Percentiles rank a stretch among this genome's conserved stretches.
phyloP scores from a whole-genome alignment of 2,113 vertebrate genomes.

The Rhinopomastus cyanomelas region DNA sequence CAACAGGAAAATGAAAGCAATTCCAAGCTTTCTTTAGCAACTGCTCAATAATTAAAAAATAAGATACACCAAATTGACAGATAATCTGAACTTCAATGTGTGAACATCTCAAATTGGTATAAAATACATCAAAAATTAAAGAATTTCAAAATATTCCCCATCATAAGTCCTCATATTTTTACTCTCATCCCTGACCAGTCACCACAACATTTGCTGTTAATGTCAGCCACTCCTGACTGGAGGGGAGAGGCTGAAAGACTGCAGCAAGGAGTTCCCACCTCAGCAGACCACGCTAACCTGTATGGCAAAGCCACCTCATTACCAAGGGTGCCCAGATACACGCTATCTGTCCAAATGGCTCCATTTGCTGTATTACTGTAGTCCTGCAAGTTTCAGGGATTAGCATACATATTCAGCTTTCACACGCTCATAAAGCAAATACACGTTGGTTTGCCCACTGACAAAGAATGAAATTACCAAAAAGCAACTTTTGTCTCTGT shows the following conservation, averaged over 20 bases:
- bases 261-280: background rate
- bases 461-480: background rate
- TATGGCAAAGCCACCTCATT: background rate
- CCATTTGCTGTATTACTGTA: background rate
- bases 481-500: background rate
- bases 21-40: conserved; percentile 68
- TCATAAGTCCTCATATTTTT: background rate
- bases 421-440: background rate
- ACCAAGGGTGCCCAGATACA: background rate
- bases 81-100: conserved; percentile 53
- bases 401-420: background rate
- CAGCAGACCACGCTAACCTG: background rate
- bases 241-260: background rate
- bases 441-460: conserved; percentile 12
- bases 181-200: background rate
- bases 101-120: conserved; percentile 62
- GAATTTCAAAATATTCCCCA: conserved; percentile 39
- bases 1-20: conserved; percentile 70
- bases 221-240: background rate
- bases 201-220: background rate
- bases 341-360: background rate
- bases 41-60: conserved; percentile 65
- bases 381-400: conserved; percentile 31
- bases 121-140: conserved; percentile 45
- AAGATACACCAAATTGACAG: conserved; percentile 61